Evolutionary conservation across 1,140 invertebrate genomes (phyloP), one percentile per base, ranked within the genome.

Genomic region (Eumaeus atala): DNA sequence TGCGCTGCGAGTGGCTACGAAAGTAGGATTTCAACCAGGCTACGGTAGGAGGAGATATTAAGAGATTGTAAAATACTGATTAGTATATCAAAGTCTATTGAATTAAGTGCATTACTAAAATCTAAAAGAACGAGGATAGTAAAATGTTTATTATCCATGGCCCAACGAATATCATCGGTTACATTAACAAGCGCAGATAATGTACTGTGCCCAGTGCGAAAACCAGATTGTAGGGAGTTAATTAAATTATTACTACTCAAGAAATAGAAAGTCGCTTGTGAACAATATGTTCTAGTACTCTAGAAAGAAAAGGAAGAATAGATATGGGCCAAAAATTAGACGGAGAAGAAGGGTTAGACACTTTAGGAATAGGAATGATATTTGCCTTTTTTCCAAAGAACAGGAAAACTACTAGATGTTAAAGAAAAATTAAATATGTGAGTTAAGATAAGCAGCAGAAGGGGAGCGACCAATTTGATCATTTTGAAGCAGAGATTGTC

Each of bases 341-440:
- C 14, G 33, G 40, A 9, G 33, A 36, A 48, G 17, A 11, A 14
- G 49, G 37, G 12, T 14, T 51, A 57, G 49, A 9, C 1, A 18
- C 33, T 57, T 57, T 57, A 12, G 50, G 42, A 9, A 56, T 6
- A n/a, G n/a, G n/a, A n/a, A n/a, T n/a, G n/a, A n/a, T n/a, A n/a
- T n/a, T n/a, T n/a, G n/a, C n/a, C n/a, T n/a, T n/a, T n/a, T n/a
- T n/a, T n/a, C n/a, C n/a, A n/a, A n/a, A n/a, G n/a, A n/a, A n/a
- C n/a, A n/a, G n/a, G n/a, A n/a, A n/a, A n/a, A n/a, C n/a, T n/a
- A n/a, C n/a, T n/a, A n/a, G n/a, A n/a, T n/a, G n/a, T 10, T 47
- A 57, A 11, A 3, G 55, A 57, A 47, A 34, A 57, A 14, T 57
- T 51, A 12, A 56, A 37, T 9, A 57, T 51, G 10, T 50, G 48